Percentiles rank a stretch among this genome's conserved stretches.
phyloP scores from a whole-genome alignment of 2,113 vertebrate genomes.

The Excalfactoria chinensis region DNA sequence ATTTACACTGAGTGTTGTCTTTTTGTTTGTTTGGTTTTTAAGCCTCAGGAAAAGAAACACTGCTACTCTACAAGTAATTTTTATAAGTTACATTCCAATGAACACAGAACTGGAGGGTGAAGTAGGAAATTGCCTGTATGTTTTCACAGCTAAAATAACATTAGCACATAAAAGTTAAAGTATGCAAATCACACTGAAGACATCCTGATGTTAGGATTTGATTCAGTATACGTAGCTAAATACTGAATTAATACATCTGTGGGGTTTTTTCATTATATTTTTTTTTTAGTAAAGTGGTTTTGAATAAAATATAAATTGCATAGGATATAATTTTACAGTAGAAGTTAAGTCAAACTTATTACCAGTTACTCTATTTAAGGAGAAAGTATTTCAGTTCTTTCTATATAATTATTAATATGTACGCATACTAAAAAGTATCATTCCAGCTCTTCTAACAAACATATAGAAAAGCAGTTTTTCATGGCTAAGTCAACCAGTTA shows the following conservation, averaged over 20 bases:
- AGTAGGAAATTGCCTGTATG: neutral
- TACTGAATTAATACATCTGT: neutral
- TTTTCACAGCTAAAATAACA: neutral
- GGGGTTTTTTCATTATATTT: neutral
- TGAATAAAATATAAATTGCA: neutral
- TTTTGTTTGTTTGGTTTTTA: neutral
- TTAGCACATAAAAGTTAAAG: neutral
- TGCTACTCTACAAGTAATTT: neutral
- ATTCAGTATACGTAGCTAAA: neutral
- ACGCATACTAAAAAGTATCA: neutral
- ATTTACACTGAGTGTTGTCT: rapidly evolving
- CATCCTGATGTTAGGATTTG: neutral
- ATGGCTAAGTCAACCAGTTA: neutral
- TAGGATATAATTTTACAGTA: neutral
- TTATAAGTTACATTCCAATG: neutral
- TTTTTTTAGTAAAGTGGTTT: neutral
- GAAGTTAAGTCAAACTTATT: neutral
- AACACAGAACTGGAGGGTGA: neutral
- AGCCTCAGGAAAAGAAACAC: neutral
- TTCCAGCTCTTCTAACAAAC: neutral
- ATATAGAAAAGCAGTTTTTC: neutral
- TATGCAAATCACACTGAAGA: neutral
- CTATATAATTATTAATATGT: neutral
- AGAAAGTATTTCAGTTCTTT: neutral
- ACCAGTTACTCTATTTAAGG: neutral